These are phyloP conservation scores for Coregonus ussuriensis DNA, from an alignment of 2,797 vertebrate species.

Conservation along the genomic window DNA sequence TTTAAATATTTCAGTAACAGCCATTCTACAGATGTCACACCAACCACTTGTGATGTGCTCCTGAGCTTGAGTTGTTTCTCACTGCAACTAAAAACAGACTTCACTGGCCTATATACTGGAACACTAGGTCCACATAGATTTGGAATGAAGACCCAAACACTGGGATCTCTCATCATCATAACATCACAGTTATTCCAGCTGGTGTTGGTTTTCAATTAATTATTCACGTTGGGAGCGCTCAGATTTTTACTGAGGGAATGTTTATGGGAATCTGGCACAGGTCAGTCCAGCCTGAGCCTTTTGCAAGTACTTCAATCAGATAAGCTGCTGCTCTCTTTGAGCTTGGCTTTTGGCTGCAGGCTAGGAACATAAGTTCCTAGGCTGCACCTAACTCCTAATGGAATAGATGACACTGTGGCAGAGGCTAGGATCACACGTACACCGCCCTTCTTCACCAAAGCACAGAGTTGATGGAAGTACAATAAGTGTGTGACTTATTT, in stretches of 20 bases:
- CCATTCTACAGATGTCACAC: neutral
- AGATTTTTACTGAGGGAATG: conserved; percentile 49
- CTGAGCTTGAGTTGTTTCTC: conserved; percentile 22
- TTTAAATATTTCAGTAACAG: conserved; percentile 7
- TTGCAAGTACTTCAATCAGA: conserved; percentile 37
- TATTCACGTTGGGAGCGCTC: conserved; percentile 59
- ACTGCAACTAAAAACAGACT: conserved; percentile 25
- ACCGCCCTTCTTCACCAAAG: conserved; percentile 1
- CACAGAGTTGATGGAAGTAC: conserved; percentile 13
- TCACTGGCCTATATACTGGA: conserved; percentile 35
- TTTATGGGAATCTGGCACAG: conserved; percentile 48
- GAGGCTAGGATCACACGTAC: conserved; percentile 18
- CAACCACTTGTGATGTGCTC: conserved; percentile 23
- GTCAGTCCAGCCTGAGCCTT: conserved; percentile 45
- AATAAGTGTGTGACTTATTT: neutral
- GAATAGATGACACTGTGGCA: conserved; percentile 27
- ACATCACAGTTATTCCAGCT: conserved; percentile 45
- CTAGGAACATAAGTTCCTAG: no score
- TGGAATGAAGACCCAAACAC: conserved; percentile 40
- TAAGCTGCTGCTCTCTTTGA: conserved; percentile 27
- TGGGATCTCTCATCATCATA: conserved; percentile 49
- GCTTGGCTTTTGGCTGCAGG: conserved; percentile 22
- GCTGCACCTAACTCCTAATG: conserved; percentile 19
- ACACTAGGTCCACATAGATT: conserved; percentile 54
- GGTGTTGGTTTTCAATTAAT: conserved; percentile 53